phyloP scores from a whole-genome alignment of 2,888 invertebrate species.

The Noctua pronuba region DNA sequence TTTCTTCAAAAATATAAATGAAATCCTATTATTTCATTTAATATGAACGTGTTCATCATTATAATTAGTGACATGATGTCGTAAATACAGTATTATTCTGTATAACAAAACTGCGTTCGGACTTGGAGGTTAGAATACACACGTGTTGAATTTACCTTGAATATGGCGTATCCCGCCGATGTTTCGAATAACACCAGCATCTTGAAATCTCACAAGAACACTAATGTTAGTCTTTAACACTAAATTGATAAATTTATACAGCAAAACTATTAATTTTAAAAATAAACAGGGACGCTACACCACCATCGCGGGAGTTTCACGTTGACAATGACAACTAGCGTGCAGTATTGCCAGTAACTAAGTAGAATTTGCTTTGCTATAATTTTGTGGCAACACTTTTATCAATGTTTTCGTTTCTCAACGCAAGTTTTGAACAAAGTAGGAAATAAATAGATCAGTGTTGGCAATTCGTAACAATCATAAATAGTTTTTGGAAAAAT shows the following conservation, averaged over 20 bases:
- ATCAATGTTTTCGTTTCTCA: neutral
- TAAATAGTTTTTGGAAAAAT: neutral
- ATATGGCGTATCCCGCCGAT: slow-evolving; percentile 97
- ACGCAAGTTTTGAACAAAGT: neutral
- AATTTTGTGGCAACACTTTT: neutral
- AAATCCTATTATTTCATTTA: neutral
- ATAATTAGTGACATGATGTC: neutral
- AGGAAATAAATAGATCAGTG: neutral
- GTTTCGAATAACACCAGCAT: slow-evolving; percentile 98
- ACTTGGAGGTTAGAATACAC: slow-evolving; percentile 80
- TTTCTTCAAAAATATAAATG: neutral
- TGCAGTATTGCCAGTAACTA: slow-evolving; percentile 18
- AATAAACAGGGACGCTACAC: slow-evolving; percentile 60
- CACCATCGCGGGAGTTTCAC: slow-evolving; percentile 65
- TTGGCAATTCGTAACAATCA: neutral
- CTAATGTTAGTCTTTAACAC: slow-evolving; percentile 33
- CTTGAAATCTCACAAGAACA: slow-evolving; percentile 73
- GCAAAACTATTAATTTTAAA: slow-evolving; percentile 33
- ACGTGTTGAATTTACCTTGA: slow-evolving; percentile 93
- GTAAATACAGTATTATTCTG: slow-evolving; percentile 34
- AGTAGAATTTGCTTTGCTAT: neutral
- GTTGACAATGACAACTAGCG: slow-evolving; percentile 40
- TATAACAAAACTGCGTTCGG: slow-evolving; percentile 7
- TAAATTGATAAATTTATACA: slow-evolving; percentile 9
- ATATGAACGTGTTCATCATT: neutral